Percentiles rank a stretch among this genome's conserved stretches.
phyloP scores from a whole-genome alignment of 2,888 invertebrate species.

The Thysanoteuthis rhombus region DNA sequence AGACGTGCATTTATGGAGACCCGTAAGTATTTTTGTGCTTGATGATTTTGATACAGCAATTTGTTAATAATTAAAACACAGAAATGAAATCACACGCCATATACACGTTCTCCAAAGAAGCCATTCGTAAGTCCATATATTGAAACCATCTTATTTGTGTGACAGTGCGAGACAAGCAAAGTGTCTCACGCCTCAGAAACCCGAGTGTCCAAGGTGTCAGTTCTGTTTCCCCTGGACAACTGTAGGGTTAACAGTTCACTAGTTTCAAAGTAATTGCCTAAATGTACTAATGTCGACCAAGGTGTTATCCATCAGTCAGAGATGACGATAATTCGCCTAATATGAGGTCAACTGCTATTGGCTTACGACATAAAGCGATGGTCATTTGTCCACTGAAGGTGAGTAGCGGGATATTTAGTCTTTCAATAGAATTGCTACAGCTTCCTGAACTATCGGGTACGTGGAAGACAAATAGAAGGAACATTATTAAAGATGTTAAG shows the following conservation, averaged over 20 bases:
- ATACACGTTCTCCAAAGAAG: too few relatives aligned
- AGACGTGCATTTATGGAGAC: too few relatives aligned
- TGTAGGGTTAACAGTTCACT: background rate
- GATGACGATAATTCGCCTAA: background rate
- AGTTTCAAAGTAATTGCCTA: background rate
- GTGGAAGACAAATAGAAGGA: background rate
- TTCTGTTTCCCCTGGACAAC: background rate
- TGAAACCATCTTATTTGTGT: background rate
- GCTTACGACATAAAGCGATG: background rate
- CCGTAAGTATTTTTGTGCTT: too few relatives aligned
- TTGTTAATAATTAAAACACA: too few relatives aligned
- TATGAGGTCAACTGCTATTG: background rate
- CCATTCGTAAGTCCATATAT: too few relatives aligned
- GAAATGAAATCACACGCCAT: too few relatives aligned
- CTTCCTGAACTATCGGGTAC: background rate
- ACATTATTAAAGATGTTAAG: background rate
- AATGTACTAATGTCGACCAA: background rate
- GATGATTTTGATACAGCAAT: too few relatives aligned
- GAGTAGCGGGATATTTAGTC: background rate
- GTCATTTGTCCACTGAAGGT: background rate
- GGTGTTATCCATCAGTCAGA: background rate
- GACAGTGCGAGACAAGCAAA: background rate
- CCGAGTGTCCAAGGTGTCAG: background rate
- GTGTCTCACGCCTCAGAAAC: background rate
- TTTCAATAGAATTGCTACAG: background rate